Conservation (phyloP, 2,888 invertebrate genomes). For the Spatulosminthurus flaviceps region DNA sequence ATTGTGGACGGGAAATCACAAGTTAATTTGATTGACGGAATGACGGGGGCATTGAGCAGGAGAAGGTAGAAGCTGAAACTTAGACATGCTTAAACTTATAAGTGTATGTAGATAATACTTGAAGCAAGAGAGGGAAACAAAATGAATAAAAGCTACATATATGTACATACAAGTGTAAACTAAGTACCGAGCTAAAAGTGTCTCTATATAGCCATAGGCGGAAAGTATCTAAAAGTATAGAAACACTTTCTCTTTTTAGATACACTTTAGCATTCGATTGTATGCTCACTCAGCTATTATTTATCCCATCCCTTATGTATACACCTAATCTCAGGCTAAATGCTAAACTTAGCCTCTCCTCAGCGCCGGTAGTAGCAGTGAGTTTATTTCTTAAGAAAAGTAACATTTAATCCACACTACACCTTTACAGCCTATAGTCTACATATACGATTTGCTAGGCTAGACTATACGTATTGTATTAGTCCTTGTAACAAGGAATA, state of each 20-base stretch:
- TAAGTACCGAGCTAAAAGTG: background rate
- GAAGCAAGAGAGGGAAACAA: background rate
- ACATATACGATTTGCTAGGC: no score
- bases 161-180: slow-evolving; percentile 8
- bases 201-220: background rate
- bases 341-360: background rate
- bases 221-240: background rate
- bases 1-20: background rate
- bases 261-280: background rate
- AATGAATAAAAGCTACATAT: background rate
- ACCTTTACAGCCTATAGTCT: no score
- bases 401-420: no score
- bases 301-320: background rate
- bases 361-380: background rate
- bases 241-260: slow-evolving; percentile 21
- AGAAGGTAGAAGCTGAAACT: background rate
- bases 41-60: background rate
- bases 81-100: background rate
- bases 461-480: no score
- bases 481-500: no score
- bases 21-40: background rate
- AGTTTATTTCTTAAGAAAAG: no score
- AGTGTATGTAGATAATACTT: background rate
- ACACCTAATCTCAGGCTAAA: background rate
- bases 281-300: background rate